These are phyloP conservation scores for Rhodophaea formosa DNA, from an alignment of 2,888 invertebrate species.

Conservation along the genomic window DNA sequence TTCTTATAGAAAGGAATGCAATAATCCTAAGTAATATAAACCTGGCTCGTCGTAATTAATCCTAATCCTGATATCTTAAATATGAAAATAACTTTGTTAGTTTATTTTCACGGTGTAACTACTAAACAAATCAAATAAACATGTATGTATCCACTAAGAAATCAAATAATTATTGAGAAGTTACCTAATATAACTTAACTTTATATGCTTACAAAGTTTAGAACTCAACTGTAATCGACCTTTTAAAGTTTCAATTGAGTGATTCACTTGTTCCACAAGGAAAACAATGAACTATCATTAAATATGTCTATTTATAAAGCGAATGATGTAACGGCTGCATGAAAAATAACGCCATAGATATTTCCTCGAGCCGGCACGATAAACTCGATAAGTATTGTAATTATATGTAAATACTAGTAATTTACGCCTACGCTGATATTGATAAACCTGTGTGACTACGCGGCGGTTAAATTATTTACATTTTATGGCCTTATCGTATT, in stretches of 20 bases:
- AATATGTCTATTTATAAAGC: background rate
- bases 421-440: slow-evolving; percentile 6
- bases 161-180: no score
- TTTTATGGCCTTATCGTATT: no score
- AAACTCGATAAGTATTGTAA: slow-evolving; percentile 13
- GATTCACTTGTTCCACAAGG: background rate
- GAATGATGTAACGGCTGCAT: slow-evolving; percentile 4
- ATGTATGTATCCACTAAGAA: no score
- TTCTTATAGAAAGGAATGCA: background rate
- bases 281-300: background rate
- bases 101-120: no score
- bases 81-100: no score
- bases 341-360: background rate
- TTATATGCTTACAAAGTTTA: no score
- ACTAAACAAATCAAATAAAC: no score
- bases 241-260: background rate
- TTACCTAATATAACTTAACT: no score
- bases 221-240: no score
- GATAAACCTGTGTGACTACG: background rate
- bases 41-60: no score
- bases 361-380: slow-evolving; percentile 8
- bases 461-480: background rate
- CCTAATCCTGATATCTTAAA: no score
- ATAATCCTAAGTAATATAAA: background rate
- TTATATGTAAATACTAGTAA: slow-evolving; percentile 3